A percentile compares a stretch with the other conserved stretches of the same genome.
Evolutionary conservation across 92 coral and sea anemone species (phyloP).

Genomic region (Siderastrea radians): DNA sequence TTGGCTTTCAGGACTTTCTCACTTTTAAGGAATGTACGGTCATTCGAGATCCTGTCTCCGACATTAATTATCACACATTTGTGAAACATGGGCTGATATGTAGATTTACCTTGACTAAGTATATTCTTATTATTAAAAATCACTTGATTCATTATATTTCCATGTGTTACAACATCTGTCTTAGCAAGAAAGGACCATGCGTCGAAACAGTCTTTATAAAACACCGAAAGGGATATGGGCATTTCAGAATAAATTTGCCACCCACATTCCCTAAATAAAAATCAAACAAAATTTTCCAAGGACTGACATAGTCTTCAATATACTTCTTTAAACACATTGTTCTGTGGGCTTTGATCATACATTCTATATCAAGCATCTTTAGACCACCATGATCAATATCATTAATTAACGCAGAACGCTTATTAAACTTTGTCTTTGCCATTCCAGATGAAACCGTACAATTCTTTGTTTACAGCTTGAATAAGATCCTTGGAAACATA

Average conservation of each 20-base stretch:
- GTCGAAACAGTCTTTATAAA: background rate
- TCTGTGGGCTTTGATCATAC: conserved; percentile 32
- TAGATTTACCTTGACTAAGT: no score
- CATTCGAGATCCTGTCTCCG: no score
- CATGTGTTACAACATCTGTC: background rate
- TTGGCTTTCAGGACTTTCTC: no score
- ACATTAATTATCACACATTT: no score
- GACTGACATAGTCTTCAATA: conserved; percentile 18
- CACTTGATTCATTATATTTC: background rate
- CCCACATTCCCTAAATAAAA: conserved; percentile 49
- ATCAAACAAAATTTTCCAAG: conserved; percentile 48
- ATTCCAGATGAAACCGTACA: conserved; percentile 58
- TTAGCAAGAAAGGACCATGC: background rate
- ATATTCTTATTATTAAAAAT: no score
- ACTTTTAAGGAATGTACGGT: no score
- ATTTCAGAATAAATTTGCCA: no score
- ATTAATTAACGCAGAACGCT: conserved; percentile 37
- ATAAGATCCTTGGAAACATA: conserved; percentile 26
- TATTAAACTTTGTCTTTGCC: conserved; percentile 60
- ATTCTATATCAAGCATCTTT: conserved; percentile 60
- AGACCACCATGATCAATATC: conserved; percentile 44
- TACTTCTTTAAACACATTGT: conserved; percentile 40
- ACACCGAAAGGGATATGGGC: conserved; percentile 29
- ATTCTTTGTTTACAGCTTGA: conserved; percentile 10
- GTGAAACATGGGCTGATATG: no score